These are phyloP conservation scores for Microcebus jonahi DNA, from an alignment of 2,113 vertebrate species.

Conservation along the genomic window DNA sequence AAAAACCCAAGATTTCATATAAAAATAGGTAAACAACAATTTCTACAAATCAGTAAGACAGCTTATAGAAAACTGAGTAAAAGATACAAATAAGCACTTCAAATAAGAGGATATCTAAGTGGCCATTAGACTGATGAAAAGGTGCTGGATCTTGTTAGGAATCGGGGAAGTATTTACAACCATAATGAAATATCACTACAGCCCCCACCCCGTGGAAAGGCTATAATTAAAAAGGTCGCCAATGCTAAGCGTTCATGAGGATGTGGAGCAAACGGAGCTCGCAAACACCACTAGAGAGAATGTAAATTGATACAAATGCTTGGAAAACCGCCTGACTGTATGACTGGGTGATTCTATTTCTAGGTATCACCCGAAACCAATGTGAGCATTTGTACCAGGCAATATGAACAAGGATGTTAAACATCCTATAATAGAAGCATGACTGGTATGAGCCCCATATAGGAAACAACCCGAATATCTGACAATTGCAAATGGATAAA, in stretches of 20 bases:
- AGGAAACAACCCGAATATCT: background rate
- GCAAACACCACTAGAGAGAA: background rate
- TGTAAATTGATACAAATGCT: accelerated
- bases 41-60: background rate
- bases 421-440: too few species aligned
- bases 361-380: background rate
- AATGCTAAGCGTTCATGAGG: accelerated
- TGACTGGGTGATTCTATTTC: background rate
- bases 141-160: background rate
- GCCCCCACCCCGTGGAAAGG: too few species aligned
- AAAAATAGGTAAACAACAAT: background rate
- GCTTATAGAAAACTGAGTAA: background rate
- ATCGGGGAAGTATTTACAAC: background rate
- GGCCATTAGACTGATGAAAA: background rate
- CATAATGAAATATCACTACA: background rate
- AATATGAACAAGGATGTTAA: background rate
- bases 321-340: background rate
- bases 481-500: background rate
- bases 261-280: background rate
- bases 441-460: background rate
- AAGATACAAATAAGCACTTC: background rate
- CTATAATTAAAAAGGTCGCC: background rate
- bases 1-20: background rate
- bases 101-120: background rate
- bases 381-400: background rate